Evolutionary conservation across 1,140 invertebrate genomes (phyloP).

Genomic region (Drosophila paulistorum): DNA sequence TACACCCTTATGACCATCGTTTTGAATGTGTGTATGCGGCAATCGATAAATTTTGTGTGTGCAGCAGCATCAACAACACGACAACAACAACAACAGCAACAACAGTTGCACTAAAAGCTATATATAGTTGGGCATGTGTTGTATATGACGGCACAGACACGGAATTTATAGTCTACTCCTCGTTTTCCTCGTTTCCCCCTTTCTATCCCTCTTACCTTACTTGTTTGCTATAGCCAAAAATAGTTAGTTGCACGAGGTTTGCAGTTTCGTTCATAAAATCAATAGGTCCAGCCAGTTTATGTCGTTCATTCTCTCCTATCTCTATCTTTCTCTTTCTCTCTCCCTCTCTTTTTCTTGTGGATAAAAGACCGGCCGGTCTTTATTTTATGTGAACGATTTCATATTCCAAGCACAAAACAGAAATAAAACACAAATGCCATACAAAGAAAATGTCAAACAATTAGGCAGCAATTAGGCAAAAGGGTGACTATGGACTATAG

Average conservation of each 20-base stretch:
- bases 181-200: neutral
- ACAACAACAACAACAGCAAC: conserved; percentile 27
- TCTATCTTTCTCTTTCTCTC: neutral
- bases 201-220: neutral
- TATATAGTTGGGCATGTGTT: conserved; percentile 40
- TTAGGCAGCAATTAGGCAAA: conserved; percentile 73
- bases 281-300: conserved; percentile 49
- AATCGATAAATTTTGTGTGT: conserved; percentile 74
- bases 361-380: conserved; percentile 58
- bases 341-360: neutral
- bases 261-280: conserved; percentile 73
- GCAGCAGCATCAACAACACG: conserved; percentile 32
- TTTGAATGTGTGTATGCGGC: conserved; percentile 59
- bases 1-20: neutral
- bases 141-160: conserved; percentile 68
- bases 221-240: conserved; percentile 39
- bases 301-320: neutral
- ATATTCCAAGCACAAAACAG: conserved; percentile 42
- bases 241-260: conserved; percentile 55
- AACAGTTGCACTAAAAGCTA: conserved; percentile 47
- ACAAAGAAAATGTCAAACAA: conserved; percentile 71
- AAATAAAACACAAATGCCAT: conserved; percentile 57
- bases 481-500: conserved; percentile 34
- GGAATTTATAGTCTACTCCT: conserved; percentile 69
- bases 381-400: conserved; percentile 8